phyloP scores from a whole-genome alignment of 2,113 vertebrate species.

The Bambusicola thoracicus region DNA sequence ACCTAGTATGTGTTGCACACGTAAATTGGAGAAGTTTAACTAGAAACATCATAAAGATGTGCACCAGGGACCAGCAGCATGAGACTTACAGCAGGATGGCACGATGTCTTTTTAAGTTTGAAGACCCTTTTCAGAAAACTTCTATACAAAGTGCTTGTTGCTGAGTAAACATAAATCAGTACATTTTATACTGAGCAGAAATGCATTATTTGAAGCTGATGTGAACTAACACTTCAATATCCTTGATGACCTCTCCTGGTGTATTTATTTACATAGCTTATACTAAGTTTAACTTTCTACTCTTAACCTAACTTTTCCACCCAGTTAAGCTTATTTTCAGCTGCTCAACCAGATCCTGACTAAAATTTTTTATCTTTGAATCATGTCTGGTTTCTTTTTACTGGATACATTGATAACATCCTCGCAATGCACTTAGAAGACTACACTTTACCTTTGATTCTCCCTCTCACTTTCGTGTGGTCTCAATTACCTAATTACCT shows the following conservation, averaged over 20 bases:
- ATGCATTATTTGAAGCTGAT: neutral
- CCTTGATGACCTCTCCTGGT: neutral
- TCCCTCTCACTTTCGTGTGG: neutral
- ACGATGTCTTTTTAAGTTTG: neutral
- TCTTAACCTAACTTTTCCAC: neutral
- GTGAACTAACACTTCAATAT: fast-evolving
- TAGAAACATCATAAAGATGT: neutral
- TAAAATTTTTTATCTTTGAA: neutral
- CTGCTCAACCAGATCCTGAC: neutral
- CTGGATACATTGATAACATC: neutral
- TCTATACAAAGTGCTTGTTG: neutral
- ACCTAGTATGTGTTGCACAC: neutral
- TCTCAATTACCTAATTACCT: neutral
- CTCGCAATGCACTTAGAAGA: neutral
- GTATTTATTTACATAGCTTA: neutral
- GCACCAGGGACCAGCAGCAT: neutral
- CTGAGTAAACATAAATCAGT: neutral
- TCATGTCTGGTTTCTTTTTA: neutral
- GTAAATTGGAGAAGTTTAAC: neutral
- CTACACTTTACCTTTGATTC: neutral
- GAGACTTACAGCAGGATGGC: neutral
- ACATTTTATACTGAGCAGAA: neutral
- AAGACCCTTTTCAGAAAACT: neutral
- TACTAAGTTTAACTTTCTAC: neutral
- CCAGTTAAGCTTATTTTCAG: neutral